Percentiles rank a stretch among this genome's conserved stretches.
Evolutionary conservation across 1,140 invertebrate genomes (phyloP).

Genomic region (Heterodera carotae): DNA sequence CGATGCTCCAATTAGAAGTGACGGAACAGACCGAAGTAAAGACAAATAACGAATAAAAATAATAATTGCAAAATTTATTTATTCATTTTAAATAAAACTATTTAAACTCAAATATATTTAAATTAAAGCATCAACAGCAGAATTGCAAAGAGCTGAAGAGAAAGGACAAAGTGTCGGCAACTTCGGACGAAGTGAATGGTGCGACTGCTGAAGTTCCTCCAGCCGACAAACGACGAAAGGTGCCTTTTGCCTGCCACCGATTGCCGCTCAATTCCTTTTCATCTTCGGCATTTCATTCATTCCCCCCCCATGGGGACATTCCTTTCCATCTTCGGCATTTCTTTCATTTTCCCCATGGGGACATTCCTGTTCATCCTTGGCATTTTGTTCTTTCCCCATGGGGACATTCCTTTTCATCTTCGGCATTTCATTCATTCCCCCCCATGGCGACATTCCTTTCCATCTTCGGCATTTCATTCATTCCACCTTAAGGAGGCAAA

Average conservation of each 20-base stretch:
- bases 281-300: too few species aligned
- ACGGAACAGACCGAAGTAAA: neutral
- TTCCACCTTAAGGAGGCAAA: too few species aligned
- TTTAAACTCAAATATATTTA: neutral
- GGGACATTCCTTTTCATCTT: neutral
- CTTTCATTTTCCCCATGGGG: too few species aligned
- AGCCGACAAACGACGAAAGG: neutral
- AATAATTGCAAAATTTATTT: neutral
- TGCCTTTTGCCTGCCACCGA: neutral
- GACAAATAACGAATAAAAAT: neutral
- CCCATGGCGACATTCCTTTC: too few species aligned
- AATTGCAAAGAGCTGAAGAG: neutral
- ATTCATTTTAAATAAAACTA: too few species aligned
- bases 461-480: too few species aligned
- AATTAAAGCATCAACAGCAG: too few species aligned
- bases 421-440: too few species aligned
- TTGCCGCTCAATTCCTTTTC: too few species aligned
- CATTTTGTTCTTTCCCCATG: neutral
- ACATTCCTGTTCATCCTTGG: neutral
- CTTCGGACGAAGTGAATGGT: neutral
- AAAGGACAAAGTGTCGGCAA: neutral
- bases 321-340: too few species aligned
- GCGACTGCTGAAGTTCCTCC: neutral
- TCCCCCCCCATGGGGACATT: too few species aligned
- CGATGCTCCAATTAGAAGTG: constrained; percentile 25